phyloP scores from a whole-genome alignment of 1,140 invertebrate genomes.

The Neodiprion lecontei region DNA sequence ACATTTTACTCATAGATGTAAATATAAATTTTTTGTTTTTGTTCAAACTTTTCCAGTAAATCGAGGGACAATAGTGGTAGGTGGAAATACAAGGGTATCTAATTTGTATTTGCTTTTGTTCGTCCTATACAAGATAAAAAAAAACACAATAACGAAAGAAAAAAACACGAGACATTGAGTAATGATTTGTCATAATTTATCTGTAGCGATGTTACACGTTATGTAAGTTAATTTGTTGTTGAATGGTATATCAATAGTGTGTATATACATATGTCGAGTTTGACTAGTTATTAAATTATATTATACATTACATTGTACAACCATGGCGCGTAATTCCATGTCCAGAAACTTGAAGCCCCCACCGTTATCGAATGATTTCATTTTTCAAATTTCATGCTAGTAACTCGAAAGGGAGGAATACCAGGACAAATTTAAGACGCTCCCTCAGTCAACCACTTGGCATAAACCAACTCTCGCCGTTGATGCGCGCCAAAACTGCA shows the following conservation, averaged over 20 bases:
- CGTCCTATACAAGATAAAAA: conserved; percentile 39
- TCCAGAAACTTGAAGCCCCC: too few species aligned
- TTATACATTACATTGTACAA: conserved; percentile 39
- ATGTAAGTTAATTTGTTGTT: conserved; percentile 43
- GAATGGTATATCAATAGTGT: conserved; percentile 47
- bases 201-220: conserved; percentile 20
- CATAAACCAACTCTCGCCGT: conserved; percentile 69
- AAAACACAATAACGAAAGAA: too few species aligned
- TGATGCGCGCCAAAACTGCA: conserved; percentile 64
- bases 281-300: too few species aligned
- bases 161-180: neutral
- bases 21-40: conserved; percentile 57
- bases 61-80: conserved; percentile 61
- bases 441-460: conserved; percentile 77
- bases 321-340: conserved; percentile 28
- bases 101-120: conserved; percentile 48
- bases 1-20: conserved; percentile 24
- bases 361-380: too few species aligned
- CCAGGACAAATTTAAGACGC: conserved; percentile 67
- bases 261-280: conserved; percentile 39
- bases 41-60: conserved; percentile 61
- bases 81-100: conserved; percentile 47
- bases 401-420: conserved; percentile 61
- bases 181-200: conserved; percentile 24
- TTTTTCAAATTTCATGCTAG: conserved; percentile 28